Evolutionary conservation across 2,113 vertebrate species (phyloP).

Genomic region (Triplophysa siluroides): DNA sequence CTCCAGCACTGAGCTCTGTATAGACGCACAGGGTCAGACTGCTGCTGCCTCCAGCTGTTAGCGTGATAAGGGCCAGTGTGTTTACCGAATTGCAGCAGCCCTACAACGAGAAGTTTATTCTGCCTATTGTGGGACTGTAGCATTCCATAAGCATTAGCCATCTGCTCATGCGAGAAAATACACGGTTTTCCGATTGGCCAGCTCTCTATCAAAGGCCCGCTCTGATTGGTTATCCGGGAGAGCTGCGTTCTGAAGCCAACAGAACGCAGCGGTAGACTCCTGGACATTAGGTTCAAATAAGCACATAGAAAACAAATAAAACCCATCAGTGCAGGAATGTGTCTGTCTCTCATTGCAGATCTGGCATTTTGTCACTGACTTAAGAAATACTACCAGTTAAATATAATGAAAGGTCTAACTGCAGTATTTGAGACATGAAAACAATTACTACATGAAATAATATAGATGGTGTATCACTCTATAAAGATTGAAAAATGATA

Average conservation of each 20-base stretch:
- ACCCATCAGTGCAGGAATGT: neutral
- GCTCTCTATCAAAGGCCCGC: neutral
- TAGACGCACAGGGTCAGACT: slow-evolving; percentile 61
- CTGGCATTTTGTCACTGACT: neutral
- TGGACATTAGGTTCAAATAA: slow-evolving; percentile 20
- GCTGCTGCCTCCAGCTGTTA: slow-evolving; percentile 52
- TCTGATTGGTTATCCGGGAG: slow-evolving; percentile 22
- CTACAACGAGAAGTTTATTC: slow-evolving; percentile 57
- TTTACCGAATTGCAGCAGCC: slow-evolving; percentile 59
- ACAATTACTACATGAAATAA: neutral
- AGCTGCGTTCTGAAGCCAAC: slow-evolving; percentile 6
- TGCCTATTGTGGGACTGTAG: slow-evolving; percentile 61
- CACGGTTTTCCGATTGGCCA: slow-evolving; percentile 29
- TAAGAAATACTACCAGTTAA: neutral
- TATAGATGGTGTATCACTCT: neutral
- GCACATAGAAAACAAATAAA: slow-evolving; percentile 22
- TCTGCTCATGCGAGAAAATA: slow-evolving; percentile 59
- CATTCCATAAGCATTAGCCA: slow-evolving; percentile 59
- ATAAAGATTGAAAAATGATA: neutral
- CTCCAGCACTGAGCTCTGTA: slow-evolving; percentile 51
- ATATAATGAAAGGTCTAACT: neutral
- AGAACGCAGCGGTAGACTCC: neutral
- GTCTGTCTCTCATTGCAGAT: neutral
- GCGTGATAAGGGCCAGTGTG: slow-evolving; percentile 62
- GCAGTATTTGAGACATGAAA: neutral